Base-by-base conservation (phyloP, 2,888 invertebrate genomes). In the Flexamia atlantica region DNA sequence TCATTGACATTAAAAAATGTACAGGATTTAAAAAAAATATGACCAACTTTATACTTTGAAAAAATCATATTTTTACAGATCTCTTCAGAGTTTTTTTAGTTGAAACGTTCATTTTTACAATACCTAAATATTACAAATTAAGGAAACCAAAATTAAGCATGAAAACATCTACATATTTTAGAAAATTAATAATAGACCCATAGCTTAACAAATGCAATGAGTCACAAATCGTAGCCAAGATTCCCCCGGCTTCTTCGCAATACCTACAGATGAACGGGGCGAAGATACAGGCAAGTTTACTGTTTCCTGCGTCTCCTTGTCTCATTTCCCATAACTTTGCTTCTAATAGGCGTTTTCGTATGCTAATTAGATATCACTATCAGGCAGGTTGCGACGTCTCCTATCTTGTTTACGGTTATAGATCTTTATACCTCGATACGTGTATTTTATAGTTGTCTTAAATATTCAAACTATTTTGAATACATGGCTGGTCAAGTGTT, bases 311-410 rank as follows among this genome's bases (percentile, higher is more conserved):
- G 20, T 14, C 64, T 17, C 17, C 1, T 3, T 14, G 64, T 17
- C 64, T 30, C 64, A 64, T 64, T 64, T 30, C 64, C 64, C 64
- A 64, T 64, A 64, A 28, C 25, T 64, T 64, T 28, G 30, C 64
- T 30, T 14, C 64, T 64, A 64, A 64, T 64, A 64, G 64, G 28
- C 64, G 28, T 64, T 64, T 64, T 17, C 64, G 30, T 14, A 64
- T 64, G 64, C 64, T 64, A 28, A 64, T 64, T 28, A 28, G 28
- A 28, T 30, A 28, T 64, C 64, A 64, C 7, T 25, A 64, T 64
- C 64, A 25, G 64, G 28, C 14, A 53, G 64, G 64, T 28, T 10
- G n/a, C 30, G 30, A 28, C 64, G 17, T 3, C 12, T 64, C 30
- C 28, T 64, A 28, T 64, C 64, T 64, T 64, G 28, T 64, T 64